phyloP scores from a whole-genome alignment of 2,113 vertebrate genomes.

The Centropus bengalensis region DNA sequence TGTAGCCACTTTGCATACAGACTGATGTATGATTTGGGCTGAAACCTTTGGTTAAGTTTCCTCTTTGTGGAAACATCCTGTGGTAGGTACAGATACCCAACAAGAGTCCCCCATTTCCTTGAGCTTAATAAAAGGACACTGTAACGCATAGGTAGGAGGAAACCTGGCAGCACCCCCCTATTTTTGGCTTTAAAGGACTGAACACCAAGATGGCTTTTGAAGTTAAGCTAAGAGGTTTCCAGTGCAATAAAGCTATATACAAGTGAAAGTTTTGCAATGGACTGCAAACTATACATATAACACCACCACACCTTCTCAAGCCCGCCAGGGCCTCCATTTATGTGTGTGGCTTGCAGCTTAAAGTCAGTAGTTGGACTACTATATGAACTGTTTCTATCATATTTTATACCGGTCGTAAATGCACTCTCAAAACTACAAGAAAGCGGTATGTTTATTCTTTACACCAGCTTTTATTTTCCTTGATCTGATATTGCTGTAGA shows the following conservation, averaged over 20 bases:
- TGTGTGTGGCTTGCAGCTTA: constrained; percentile 89
- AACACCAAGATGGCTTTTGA: constrained; percentile 86
- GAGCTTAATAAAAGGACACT: constrained; percentile 82
- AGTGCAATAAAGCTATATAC: constrained; percentile 83
- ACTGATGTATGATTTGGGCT: constrained; percentile 85
- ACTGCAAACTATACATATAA: constrained; percentile 86
- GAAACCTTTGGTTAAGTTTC: constrained; percentile 84
- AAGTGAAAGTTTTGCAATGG: constrained; percentile 88
- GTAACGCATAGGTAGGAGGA: constrained; percentile 85
- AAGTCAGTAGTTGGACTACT: constrained; percentile 95
- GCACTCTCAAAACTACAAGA: constrained; percentile 93
- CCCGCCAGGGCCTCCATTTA: constrained; percentile 89
- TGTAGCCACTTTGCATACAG: constrained; percentile 84
- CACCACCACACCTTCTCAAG: constrained; percentile 86
- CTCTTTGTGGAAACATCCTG: constrained; percentile 82
- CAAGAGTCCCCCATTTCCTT: constrained; percentile 81
- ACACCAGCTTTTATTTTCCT: constrained; percentile 87
- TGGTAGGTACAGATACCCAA: constrained; percentile 89
- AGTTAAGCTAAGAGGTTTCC: constrained; percentile 86
- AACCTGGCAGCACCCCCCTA: constrained; percentile 84
- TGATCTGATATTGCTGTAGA: constrained; percentile 83
- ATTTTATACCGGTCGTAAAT: constrained; percentile 93
- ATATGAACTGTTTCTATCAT: constrained; percentile 93
- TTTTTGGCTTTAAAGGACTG: constrained; percentile 91
- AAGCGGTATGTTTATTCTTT: constrained; percentile 96